Evolutionary conservation across 92 coral and sea anemone genomes (phyloP).

Genomic region (Porites cylindrica): DNA sequence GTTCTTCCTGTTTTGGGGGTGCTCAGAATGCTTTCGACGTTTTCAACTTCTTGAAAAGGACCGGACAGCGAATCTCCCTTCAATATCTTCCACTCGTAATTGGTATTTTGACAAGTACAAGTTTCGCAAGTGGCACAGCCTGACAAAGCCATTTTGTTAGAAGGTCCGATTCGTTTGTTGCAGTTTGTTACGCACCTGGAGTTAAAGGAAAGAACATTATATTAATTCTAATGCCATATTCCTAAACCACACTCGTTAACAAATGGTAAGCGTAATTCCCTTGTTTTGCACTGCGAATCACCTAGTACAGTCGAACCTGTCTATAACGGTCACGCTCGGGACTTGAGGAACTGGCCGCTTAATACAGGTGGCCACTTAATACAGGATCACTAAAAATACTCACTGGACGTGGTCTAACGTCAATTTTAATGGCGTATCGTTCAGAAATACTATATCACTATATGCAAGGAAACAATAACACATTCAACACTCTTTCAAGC

Average conservation of each 20-base stretch:
- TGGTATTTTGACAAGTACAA: slow-evolving; percentile 39
- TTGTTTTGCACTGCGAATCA: no score
- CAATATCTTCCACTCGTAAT: slow-evolving; percentile 43
- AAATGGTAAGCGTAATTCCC: no score
- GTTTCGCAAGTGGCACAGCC: slow-evolving; percentile 55
- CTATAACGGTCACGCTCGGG: no score
- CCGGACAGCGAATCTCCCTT: background rate
- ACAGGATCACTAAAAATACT: no score
- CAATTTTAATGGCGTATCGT: no score
- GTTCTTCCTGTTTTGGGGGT: slow-evolving; percentile 21
- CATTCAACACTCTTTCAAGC: no score
- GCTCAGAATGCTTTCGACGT: slow-evolving; percentile 21
- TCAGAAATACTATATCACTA: no score
- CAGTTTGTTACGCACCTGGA: slow-evolving; percentile 51
- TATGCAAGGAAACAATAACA: no score
- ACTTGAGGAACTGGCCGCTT: no score
- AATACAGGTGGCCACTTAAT: no score
- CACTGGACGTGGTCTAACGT: no score
- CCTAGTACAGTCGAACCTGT: no score
- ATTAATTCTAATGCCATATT: background rate
- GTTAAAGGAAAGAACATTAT: background rate
- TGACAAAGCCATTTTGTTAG: slow-evolving; percentile 62
- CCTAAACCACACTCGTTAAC: background rate
- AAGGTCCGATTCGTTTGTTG: slow-evolving; percentile 65
- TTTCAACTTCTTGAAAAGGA: background rate